These are phyloP conservation scores for Triplophysa yarkandensis DNA, from an alignment of 2,797 vertebrate genomes.

Conservation along the genomic window DNA sequence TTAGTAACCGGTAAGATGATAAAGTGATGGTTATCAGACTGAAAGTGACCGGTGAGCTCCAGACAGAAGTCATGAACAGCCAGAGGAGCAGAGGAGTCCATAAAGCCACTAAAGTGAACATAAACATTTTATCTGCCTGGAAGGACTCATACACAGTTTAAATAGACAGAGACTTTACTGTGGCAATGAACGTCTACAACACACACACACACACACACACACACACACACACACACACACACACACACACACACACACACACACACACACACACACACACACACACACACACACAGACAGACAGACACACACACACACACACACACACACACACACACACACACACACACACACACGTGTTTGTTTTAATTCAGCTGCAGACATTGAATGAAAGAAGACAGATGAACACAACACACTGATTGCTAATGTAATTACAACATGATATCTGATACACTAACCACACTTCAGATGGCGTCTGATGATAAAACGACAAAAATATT, in stretches of 20 bases:
- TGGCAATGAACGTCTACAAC: constrained; percentile 28
- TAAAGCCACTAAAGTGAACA: constrained; percentile 81
- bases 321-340: neutral
- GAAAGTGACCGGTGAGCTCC: constrained; percentile 67
- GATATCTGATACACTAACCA: constrained; percentile 69
- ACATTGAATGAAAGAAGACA: constrained; percentile 60
- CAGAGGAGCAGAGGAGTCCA: constrained; percentile 74
- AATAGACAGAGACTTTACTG: constrained; percentile 66
- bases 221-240: constrained; percentile 7
- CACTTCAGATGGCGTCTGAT: constrained; percentile 59
- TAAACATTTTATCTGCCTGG: constrained; percentile 80
- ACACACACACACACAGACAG: too few relatives aligned
- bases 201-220: constrained; percentile 8
- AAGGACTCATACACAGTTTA: constrained; percentile 64
- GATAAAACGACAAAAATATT: constrained; percentile 57
- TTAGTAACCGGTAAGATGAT: too few relatives aligned
- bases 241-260: too few relatives aligned
- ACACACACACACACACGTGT: constrained; percentile 4
- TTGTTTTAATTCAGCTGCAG: constrained; percentile 2
- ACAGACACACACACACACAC: constrained; percentile 19
- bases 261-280: constrained; percentile 13
- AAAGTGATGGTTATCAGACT: neutral
- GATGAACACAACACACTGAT: constrained; percentile 68
- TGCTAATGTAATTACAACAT: constrained; percentile 74
- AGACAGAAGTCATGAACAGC: constrained; percentile 64